phyloP scores from a whole-genome alignment of 2,888 invertebrate genomes.

The Junonia oenone region DNA sequence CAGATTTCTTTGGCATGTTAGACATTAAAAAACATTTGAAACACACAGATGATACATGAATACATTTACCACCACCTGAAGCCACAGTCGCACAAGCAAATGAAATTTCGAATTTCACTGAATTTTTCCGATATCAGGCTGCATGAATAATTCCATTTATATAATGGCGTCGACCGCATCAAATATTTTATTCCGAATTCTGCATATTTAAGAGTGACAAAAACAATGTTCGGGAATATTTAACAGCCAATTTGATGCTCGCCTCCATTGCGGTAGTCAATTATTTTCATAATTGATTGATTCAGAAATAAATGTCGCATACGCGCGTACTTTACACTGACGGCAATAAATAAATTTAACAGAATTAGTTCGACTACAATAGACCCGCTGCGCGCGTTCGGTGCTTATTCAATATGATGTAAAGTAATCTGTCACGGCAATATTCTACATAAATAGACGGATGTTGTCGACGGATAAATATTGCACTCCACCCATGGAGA shows the following conservation, averaged over 20 bases:
- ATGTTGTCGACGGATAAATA: conserved; percentile 69
- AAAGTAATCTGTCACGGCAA: conserved; percentile 49
- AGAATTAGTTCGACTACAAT: conserved; percentile 27
- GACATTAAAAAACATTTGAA: neutral
- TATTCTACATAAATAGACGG: conserved; percentile 59
- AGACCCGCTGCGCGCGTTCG: conserved; percentile 9
- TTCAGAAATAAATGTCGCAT: conserved; percentile 11
- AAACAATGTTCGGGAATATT: conserved; percentile 58
- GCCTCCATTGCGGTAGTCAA: conserved; percentile 33
- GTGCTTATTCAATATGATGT: conserved; percentile 37
- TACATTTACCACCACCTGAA: conserved; percentile 28
- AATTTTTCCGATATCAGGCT: conserved; percentile 66
- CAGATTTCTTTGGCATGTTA: neutral
- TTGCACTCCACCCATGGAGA: conserved; percentile 73
- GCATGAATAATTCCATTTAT: conserved; percentile 73
- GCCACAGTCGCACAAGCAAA: conserved; percentile 65
- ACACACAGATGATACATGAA: neutral
- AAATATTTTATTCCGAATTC: conserved; percentile 70
- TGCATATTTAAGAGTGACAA: conserved; percentile 70
- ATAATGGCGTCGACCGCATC: conserved; percentile 68
- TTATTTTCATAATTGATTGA: conserved; percentile 24
- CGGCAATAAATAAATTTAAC: conserved; percentile 17
- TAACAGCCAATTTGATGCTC: conserved; percentile 36
- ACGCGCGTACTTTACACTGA: conserved; percentile 5
- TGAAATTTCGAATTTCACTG: conserved; percentile 67